Evolutionary conservation across 2,797 vertebrate genomes (phyloP).

Genomic region (Ambastaia sidthimunki): DNA sequence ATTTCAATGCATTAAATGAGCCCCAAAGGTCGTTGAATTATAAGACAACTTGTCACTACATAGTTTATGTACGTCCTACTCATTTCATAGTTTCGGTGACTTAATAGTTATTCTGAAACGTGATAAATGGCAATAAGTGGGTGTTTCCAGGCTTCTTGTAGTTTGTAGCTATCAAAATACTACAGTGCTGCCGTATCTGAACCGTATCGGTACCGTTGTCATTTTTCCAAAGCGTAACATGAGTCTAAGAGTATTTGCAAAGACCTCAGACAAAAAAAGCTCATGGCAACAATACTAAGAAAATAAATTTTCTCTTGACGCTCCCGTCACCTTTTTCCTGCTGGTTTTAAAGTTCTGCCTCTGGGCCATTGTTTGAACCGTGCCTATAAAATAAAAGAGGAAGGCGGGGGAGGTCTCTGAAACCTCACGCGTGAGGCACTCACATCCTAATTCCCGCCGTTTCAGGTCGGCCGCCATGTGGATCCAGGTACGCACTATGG

Average conservation of each 20-base stretch:
- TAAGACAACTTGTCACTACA: no score
- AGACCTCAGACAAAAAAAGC: neutral
- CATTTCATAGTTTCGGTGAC: no score
- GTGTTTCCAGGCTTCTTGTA: neutral
- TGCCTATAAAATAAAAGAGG: slow-evolving; percentile 3
- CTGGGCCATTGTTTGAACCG: neutral
- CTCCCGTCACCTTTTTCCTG: slow-evolving; percentile 31
- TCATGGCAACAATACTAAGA: neutral
- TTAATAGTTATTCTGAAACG: no score
- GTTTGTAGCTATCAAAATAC: neutral
- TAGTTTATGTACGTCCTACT: no score
- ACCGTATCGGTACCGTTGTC: neutral
- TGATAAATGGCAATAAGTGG: neutral
- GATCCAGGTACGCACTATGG: slow-evolving; percentile 99
- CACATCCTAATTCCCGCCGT: neutral
- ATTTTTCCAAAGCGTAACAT: neutral
- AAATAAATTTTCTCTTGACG: neutral
- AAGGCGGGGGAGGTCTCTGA: neutral
- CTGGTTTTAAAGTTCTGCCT: slow-evolving; percentile 15
- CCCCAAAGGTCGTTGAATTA: no score
- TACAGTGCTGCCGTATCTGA: neutral
- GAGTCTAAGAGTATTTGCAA: neutral
- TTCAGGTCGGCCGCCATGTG: slow-evolving; percentile 88
- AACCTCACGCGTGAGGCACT: neutral
- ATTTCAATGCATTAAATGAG: no score